These are phyloP conservation scores for Eleutherodactylus coqui DNA, from an alignment of 2,797 vertebrate genomes.

Conservation along the genomic window DNA sequence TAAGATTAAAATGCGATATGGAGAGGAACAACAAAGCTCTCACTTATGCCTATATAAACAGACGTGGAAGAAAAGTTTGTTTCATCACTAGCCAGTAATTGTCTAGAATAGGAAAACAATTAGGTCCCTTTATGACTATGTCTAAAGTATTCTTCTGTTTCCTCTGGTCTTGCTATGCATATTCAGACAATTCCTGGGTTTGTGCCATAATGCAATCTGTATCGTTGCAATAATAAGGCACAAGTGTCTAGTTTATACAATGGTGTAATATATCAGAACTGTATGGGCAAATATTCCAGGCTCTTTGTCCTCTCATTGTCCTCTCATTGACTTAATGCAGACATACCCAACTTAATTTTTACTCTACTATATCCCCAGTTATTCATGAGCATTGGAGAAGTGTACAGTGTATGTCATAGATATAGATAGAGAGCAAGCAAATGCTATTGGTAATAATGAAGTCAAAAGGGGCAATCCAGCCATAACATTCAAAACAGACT, in stretches of 20 bases:
- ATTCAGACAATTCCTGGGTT: constrained; percentile 13
- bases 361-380: no score
- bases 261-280: background rate
- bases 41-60: constrained; percentile 38
- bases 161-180: background rate
- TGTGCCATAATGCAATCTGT: background rate
- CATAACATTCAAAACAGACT: no score
- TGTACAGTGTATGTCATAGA: background rate
- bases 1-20: constrained; percentile 23
- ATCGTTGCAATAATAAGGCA: background rate
- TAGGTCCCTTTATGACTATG: background rate
- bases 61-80: constrained; percentile 22
- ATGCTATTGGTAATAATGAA: background rate
- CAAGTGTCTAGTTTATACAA: background rate
- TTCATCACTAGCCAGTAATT: constrained; percentile 51
- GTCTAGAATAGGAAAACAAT: constrained; percentile 36
- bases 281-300: background rate
- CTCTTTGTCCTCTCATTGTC: background rate
- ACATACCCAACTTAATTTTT: background rate
- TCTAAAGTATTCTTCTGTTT: background rate
- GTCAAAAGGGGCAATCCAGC: background rate
- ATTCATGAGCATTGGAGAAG: no score
- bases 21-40: constrained; percentile 39
- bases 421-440: background rate
- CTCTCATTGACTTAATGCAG: background rate